These are phyloP conservation scores for Tholera decimalis DNA, from an alignment of 2,888 invertebrate genomes.

Conservation along the genomic window DNA sequence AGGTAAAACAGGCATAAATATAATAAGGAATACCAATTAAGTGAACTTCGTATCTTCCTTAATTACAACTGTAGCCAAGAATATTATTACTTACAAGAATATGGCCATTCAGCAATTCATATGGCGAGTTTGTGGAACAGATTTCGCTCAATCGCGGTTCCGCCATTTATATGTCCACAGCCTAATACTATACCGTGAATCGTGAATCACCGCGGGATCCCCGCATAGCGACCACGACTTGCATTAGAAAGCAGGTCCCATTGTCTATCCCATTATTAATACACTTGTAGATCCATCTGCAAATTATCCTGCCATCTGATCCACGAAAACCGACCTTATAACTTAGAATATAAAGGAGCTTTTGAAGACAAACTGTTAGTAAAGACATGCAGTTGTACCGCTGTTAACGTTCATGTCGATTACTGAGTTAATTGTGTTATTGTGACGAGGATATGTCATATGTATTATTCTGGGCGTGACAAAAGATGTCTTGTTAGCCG, in stretches of 20 bases:
- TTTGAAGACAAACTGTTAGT: not conserved
- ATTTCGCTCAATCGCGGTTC: conserved; percentile 16
- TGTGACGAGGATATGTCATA: conserved; percentile 18
- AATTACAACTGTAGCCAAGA: no score
- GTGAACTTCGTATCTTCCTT: no score
- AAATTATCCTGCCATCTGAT: not conserved
- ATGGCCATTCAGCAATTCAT: not conserved
- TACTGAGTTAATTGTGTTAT: conserved; percentile 35
- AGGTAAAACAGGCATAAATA: no score
- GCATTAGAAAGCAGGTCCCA: conserved; percentile 64
- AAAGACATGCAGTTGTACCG: not conserved
- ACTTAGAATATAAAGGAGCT: not conserved
- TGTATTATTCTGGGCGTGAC: conserved; percentile 14
- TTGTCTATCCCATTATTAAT: conserved; percentile 53
- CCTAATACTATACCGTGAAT: conserved; percentile 30
- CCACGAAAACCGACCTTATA: not conserved
- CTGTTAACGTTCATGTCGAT: conserved; percentile 25
- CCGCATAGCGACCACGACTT: conserved; percentile 35
- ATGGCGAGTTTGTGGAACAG: not conserved
- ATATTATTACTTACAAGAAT: no score
- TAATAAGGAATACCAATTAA: no score
- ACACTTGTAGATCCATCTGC: conserved; percentile 44
- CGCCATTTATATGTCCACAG: not conserved
- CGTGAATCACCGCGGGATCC: conserved; percentile 64
- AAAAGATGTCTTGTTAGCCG: conserved; percentile 32